Conservation (phyloP, 1,140 invertebrate genomes). For the Andrena cerasifolii region DNA sequence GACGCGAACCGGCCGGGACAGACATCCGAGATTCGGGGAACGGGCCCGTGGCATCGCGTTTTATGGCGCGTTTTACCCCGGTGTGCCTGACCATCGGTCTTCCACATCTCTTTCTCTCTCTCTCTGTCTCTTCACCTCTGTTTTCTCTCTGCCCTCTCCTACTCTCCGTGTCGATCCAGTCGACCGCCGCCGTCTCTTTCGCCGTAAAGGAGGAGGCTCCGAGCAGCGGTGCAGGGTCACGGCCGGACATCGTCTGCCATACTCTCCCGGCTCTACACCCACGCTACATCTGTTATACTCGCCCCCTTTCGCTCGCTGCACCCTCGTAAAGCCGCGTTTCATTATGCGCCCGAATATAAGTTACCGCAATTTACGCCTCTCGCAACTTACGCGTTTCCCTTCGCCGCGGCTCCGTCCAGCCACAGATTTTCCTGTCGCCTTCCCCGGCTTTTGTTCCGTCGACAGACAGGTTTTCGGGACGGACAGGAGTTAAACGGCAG, state of each 20-base stretch:
- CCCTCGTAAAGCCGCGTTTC: constrained; percentile 69
- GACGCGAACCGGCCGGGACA: constrained; percentile 53
- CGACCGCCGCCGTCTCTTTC: constrained; percentile 65
- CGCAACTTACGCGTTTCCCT: constrained; percentile 52
- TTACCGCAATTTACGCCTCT: constrained; percentile 69
- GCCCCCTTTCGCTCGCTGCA: constrained; percentile 51
- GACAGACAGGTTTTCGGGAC: too few relatives aligned
- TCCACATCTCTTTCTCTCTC: constrained; percentile 40
- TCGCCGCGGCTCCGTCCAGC: not conserved
- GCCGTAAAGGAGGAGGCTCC: constrained; percentile 69
- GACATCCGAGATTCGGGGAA: constrained; percentile 65
- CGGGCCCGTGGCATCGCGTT: constrained; percentile 57
- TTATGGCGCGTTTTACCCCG: constrained; percentile 70
- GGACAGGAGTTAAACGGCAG: too few relatives aligned
- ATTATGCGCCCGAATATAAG: constrained; percentile 70
- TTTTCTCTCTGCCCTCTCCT: constrained; percentile 5
- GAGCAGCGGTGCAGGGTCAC: constrained; percentile 78
- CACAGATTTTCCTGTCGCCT: not conserved
- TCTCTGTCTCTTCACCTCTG: not conserved
- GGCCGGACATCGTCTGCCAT: constrained; percentile 81
- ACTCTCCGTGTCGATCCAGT: constrained; percentile 43
- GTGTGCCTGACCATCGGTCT: constrained; percentile 71
- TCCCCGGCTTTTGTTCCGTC: too few relatives aligned
- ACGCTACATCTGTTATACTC: constrained; percentile 74
- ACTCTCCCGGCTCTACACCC: constrained; percentile 73